phyloP scores from a whole-genome alignment of 2,113 vertebrate species.

The Glaucomys volans region DNA sequence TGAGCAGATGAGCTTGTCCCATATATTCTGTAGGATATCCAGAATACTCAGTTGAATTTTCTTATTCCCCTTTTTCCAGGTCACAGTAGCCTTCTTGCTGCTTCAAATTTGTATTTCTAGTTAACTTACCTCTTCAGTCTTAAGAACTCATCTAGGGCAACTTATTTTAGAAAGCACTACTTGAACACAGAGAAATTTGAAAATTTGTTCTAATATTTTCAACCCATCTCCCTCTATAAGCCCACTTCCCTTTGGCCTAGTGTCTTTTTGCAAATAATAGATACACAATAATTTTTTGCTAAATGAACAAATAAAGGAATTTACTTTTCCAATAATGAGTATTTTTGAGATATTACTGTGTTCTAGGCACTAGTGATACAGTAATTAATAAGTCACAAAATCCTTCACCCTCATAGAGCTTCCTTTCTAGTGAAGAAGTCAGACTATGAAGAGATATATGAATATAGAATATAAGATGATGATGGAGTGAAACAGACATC shows the following conservation, averaged over 20 bases:
- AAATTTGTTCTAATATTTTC: constrained; percentile 38
- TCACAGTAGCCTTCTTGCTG: not conserved
- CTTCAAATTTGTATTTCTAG: constrained; percentile 8
- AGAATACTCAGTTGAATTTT: constrained; percentile 30
- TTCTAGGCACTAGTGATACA: not conserved
- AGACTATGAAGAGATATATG: not conserved
- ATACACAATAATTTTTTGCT: not conserved
- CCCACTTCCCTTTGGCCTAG: not conserved
- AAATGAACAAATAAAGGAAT: constrained; percentile 32
- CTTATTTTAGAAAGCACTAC: constrained; percentile 30
- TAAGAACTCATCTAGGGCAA: not conserved
- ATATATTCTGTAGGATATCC: not conserved
- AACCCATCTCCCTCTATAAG: not conserved
- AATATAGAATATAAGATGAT: not conserved
- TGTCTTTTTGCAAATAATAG: not conserved
- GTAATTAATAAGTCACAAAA: constrained; percentile 2
- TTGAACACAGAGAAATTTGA: not conserved
- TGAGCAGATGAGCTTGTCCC: not conserved
- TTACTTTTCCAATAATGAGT: not conserved
- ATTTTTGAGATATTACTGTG: constrained; percentile 10
- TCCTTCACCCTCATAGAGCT: not conserved
- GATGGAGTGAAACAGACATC: not conserved
- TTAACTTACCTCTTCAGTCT: not conserved
- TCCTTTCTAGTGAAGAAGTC: not conserved
- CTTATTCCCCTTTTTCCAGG: not conserved